Percentiles rank a stretch among this genome's conserved stretches.
Evolutionary conservation across 2,113 vertebrate genomes (phyloP).

Genomic region (Sigmodon hispidus): DNA sequence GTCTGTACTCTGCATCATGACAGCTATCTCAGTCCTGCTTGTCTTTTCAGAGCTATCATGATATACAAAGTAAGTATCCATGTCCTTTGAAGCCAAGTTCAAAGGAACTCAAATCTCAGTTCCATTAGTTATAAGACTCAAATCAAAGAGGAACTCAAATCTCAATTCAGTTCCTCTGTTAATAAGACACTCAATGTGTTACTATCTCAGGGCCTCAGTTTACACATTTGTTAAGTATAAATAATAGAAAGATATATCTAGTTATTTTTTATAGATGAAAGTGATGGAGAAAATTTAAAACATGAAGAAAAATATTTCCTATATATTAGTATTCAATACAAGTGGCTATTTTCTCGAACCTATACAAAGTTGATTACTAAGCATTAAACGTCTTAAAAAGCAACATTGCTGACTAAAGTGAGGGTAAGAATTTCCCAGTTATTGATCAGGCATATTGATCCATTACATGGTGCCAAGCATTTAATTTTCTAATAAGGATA

Average conservation of each 20-base stretch:
- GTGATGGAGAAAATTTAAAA: neutral
- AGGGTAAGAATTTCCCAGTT: neutral
- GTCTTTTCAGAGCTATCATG: neutral
- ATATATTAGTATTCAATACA: neutral
- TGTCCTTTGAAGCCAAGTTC: neutral
- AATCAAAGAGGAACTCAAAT: neutral
- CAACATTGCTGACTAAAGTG: conserved; percentile 40
- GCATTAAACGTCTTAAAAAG: conserved; percentile 34
- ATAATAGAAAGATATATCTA: neutral
- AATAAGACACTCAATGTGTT: neutral
- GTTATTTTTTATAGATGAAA: neutral
- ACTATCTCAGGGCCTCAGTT: neutral
- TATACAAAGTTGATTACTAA: conserved; percentile 35
- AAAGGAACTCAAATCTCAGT: neutral
- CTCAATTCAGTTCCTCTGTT: neutral
- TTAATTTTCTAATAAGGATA: conserved; percentile 48
- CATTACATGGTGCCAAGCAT: neutral
- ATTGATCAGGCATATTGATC: conserved; percentile 29
- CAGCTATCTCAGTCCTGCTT: neutral
- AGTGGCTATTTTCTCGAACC: neutral
- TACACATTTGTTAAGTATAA: neutral
- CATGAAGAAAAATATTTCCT: neutral
- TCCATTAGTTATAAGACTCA: neutral
- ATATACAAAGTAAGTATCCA: neutral
- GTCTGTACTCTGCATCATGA: neutral